Percentiles rank a stretch among this genome's conserved stretches.
Conservation (phyloP, 1,140 invertebrate species). For the Ruditapes philippinarum region DNA sequence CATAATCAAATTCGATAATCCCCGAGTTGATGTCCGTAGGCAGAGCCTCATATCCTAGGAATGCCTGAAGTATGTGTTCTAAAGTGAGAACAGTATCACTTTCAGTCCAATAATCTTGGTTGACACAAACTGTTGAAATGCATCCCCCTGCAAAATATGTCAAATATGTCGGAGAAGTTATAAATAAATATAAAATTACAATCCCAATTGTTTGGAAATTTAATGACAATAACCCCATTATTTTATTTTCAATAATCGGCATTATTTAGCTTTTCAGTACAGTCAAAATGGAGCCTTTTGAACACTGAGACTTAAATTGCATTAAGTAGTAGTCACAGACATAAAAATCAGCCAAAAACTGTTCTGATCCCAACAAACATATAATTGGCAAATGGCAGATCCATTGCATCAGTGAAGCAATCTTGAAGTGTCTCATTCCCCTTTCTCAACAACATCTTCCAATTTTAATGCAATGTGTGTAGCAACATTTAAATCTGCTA, state of each 20-base stretch:
- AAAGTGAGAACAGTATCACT: not conserved
- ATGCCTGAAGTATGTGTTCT: slow-evolving; percentile 17
- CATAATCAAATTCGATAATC: slow-evolving; percentile 27
- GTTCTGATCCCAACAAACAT: no score
- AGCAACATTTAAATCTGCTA: no score
- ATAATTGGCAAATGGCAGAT: no score
- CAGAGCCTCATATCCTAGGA: slow-evolving; percentile 18
- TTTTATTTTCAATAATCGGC: not conserved
- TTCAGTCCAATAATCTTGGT: not conserved
- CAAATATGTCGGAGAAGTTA: not conserved
- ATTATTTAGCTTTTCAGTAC: no score
- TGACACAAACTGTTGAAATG: not conserved
- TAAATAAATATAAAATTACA: not conserved
- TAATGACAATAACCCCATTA: not conserved
- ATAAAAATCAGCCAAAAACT: no score
- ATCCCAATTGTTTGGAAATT: not conserved
- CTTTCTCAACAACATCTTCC: no score
- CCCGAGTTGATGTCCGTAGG: not conserved
- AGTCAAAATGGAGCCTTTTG: no score
- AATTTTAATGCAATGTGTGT: no score
- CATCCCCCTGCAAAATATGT: slow-evolving; percentile 12
- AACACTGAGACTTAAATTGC: no score
- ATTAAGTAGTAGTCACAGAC: no score
- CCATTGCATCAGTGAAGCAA: no score
- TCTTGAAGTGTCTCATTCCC: no score